Base-by-base conservation (phyloP, 1,140 invertebrate species). In the Hesperophylax magnus region DNA sequence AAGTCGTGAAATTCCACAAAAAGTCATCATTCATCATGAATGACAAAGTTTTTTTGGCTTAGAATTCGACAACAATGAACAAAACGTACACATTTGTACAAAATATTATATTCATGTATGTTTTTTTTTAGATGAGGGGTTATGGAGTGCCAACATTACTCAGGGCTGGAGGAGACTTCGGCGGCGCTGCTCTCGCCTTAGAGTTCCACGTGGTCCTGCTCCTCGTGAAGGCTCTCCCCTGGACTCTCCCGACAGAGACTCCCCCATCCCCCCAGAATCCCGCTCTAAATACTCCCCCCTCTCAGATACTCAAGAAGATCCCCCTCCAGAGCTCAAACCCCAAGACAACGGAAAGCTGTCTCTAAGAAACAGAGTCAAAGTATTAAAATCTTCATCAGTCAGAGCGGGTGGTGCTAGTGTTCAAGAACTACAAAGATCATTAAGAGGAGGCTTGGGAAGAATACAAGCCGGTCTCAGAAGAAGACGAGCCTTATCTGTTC, bases 101-200 rank as follows among this genome's bases (percentile, higher is more conserved):
- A 14, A 34, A 47, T 14, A 9, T 0, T 1, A 69, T 69, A 11
- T 34, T 31, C 8, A 69, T 69, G 14, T 4, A 17, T 75, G 6
- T 74, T 80, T 82, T 86, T 85, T 60, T 93, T 92, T 77, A 94
- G 94, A 95, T 87, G 89, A 94, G 80, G 91, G 92, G 76, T 85
- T 91, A 84, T 94, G 93, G 93, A 94, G 94, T 86, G 93, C 93
- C 82, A 94, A 93, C 86, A 91, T 95, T 82, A 93, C 93, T 47
- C 93, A 94, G 86, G 90, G 93, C 89, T 94, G 94, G 93, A 89
- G 93, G 82, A 92, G 93, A 85, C 88, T 94, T 60, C 90, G 93
- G 22, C 89, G 93, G 77, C 90, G 94, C 78, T 94, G 93, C 86
- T 93, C 93, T 2, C 88, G 92, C 11, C 88, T 93, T 81, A 88